Evolutionary conservation across 2,888 invertebrate species (phyloP).

Genomic region (Gastrophysa polygoni): DNA sequence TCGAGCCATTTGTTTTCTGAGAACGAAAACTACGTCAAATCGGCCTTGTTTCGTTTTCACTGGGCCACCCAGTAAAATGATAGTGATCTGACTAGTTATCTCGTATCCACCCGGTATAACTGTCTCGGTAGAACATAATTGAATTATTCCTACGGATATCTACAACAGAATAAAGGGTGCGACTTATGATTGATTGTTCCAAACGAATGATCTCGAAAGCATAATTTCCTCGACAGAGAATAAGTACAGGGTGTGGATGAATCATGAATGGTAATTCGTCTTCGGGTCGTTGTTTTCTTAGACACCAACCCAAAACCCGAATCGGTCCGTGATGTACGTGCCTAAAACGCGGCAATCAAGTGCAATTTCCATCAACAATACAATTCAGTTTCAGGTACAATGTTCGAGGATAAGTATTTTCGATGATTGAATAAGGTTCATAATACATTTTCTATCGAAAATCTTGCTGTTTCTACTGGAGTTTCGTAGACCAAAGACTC

Average conservation of each 20-base stretch:
- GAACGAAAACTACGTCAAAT: too few species aligned
- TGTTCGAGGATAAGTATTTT: too few species aligned
- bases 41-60: too few species aligned
- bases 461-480: too few species aligned
- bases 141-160: conserved; percentile 11
- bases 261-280: conserved; percentile 12
- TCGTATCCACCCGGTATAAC: background rate
- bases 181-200: conserved; percentile 18
- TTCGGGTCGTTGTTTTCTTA: conserved; percentile 5
- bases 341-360: background rate
- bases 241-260: conserved; percentile 19
- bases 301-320: background rate
- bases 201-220: conserved; percentile 14
- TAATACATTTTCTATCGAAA: too few species aligned
- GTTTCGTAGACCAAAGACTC: too few species aligned
- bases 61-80: too few species aligned
- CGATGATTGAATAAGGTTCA: too few species aligned
- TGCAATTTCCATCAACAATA: background rate
- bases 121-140: background rate
- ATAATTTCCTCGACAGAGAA: conserved; percentile 17
- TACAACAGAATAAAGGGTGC: conserved; percentile 16
- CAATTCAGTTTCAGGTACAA: too few species aligned
- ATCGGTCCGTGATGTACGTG: background rate
- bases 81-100: too few species aligned
- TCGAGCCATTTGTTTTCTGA: too few species aligned